Evolutionary conservation across 2,113 vertebrate genomes (phyloP).

Genomic region (Carollia perspicillata): DNA sequence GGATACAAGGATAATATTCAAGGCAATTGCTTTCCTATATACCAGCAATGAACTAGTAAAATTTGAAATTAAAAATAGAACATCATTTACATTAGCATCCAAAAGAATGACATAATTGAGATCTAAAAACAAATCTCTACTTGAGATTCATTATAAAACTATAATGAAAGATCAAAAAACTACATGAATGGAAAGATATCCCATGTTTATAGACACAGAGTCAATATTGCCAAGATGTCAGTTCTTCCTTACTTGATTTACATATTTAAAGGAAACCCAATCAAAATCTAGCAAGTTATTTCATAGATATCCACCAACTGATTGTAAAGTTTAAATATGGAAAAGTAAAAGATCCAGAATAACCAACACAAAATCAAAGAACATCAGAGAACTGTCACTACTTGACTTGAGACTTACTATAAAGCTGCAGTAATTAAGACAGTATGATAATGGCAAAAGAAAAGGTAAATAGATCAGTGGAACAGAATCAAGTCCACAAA

Average conservation of each 20-base stretch:
- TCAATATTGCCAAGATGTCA: neutral
- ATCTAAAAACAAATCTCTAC: neutral
- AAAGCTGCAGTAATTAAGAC: neutral
- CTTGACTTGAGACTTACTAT: neutral
- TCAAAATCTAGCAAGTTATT: neutral
- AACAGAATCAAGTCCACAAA: neutral
- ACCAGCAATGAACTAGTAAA: neutral
- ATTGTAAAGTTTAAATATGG: neutral
- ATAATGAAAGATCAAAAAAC: neutral
- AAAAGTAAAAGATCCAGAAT: neutral
- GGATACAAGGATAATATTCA: neutral
- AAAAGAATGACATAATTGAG: neutral
- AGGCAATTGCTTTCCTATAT: neutral
- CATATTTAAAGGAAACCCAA: neutral
- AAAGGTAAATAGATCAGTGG: too few relatives aligned
- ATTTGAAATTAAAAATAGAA: conserved; percentile 19
- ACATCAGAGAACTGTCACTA: neutral
- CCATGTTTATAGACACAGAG: neutral
- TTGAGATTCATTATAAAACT: neutral
- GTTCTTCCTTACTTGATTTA: neutral
- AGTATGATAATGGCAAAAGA: too few relatives aligned
- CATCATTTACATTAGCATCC: neutral
- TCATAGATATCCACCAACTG: neutral
- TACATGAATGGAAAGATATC: neutral
- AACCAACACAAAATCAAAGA: neutral